Base-by-base conservation (phyloP, 2,797 vertebrate species). In the Chelon labrosus region DNA sequence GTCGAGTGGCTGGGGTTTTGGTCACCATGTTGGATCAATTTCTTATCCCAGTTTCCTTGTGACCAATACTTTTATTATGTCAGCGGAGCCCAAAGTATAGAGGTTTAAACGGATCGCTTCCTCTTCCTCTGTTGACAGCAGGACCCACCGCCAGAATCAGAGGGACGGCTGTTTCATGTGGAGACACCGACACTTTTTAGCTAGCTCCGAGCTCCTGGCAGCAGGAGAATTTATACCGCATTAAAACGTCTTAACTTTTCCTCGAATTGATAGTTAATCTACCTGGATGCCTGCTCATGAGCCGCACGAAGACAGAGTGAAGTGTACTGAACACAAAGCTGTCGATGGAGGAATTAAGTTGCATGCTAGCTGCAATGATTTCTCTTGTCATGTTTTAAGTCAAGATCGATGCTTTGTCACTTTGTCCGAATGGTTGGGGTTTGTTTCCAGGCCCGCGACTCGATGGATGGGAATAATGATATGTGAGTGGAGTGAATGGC, bases 1-100 rank as follows among this genome's bases (percentile, higher is more conserved):
- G 66, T 77, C 70, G 72, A 67, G 81, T 57, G 72, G 83, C 77
- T 77, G 54, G 10, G 65, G 25, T 77, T 66, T 49, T 47, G 68
- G 73, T 77, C 88, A 93, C 94, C 94, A 94, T 94, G 93, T 88
- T 81, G 92, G 89, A 88, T 92, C 81, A 73, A 85, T 47, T 42
- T 74, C 54, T 70, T 51, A 63, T 60, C 42, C 79, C 46, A 66
- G 66, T 75, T 68, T 50, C 67, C 61, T 60, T 59, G 58, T 72
- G 70, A 79, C 74, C 73, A 57, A 71, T 60, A 75, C 58, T 63
- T 79, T 62, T 35, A 74, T 72, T 71, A 75, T 89, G 90, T 55
- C 65, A 79, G 88, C 81, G 84, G 87, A 65, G 77, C 72, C 71
- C 74, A 52, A 57, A 78, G 68, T 61, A 71, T 85, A 79, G 74